A percentile compares a stretch with the other conserved stretches of the same genome.
Conservation (phyloP, 2,113 vertebrate species). For the Himantopus leucocephalus region DNA sequence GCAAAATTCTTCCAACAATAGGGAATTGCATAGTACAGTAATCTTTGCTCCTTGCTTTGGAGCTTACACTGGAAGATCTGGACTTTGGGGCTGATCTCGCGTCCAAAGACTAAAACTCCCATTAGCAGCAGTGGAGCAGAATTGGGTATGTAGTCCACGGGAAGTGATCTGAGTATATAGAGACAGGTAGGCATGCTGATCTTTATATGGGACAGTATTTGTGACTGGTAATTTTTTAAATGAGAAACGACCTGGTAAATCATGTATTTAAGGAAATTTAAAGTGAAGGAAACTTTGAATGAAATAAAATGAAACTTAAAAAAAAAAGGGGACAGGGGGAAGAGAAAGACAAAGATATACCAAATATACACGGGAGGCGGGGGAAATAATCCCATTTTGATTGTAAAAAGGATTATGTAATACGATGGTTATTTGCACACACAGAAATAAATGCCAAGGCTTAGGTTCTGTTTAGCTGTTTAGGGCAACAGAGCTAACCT, state of each 20-base stretch:
- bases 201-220: neutral
- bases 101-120: neutral
- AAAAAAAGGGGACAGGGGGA: accelerated
- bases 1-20: neutral
- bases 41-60: neutral
- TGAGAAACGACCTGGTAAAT: neutral
- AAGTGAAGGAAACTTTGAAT: neutral
- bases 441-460: neutral
- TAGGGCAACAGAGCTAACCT: neutral
- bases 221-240: neutral
- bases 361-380: neutral
- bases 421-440: neutral
- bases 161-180: neutral
- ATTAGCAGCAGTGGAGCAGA: neutral
- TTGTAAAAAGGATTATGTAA: neutral
- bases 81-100: neutral
- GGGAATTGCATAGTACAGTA: neutral
- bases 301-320: neutral
- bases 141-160: neutral
- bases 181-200: neutral
- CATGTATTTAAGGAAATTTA: neutral
- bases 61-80: neutral
- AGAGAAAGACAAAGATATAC: neutral
- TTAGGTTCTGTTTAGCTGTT: neutral
- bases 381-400: neutral